These are phyloP conservation scores for Oikopleura albicans DNA, from an alignment of 23 tunicate species.

Conservation along the genomic window DNA sequence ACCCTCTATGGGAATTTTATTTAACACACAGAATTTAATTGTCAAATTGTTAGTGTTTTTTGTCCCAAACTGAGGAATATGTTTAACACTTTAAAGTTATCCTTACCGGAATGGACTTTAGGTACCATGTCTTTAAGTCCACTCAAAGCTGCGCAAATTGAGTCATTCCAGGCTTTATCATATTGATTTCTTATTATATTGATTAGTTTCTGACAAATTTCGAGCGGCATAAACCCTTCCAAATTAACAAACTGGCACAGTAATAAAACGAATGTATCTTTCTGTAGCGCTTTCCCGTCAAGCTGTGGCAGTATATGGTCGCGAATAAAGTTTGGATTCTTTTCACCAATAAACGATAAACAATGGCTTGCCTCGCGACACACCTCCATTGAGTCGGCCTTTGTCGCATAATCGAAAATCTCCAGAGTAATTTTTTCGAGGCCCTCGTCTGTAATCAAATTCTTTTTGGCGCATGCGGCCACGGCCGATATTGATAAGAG, in stretches of 20 bases:
- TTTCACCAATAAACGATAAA: background rate
- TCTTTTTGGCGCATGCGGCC: conserved; percentile 2
- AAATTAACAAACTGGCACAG: background rate
- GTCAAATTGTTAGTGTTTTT: no score
- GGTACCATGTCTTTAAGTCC: background rate
- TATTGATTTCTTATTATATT: background rate
- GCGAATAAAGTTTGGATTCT: background rate
- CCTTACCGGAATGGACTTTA: no score
- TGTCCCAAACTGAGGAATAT: no score
- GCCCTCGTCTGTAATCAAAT: background rate
- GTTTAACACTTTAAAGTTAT: no score
- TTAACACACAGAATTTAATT: no score
- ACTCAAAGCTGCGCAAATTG: background rate
- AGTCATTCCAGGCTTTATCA: background rate
- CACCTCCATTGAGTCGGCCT: background rate
- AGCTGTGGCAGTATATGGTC: background rate
- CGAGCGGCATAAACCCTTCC: conserved; percentile 1
- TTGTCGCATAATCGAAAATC: background rate
- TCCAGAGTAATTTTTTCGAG: background rate
- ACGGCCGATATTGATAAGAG: conserved; percentile 5
- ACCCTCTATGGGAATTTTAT: no score
- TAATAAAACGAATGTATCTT: background rate
- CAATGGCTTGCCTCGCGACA: background rate
- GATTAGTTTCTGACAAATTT: background rate
- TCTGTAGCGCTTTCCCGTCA: background rate